These are phyloP conservation scores for Platypus cylindrus DNA, from an alignment of 2,888 invertebrate genomes.

Conservation along the genomic window DNA sequence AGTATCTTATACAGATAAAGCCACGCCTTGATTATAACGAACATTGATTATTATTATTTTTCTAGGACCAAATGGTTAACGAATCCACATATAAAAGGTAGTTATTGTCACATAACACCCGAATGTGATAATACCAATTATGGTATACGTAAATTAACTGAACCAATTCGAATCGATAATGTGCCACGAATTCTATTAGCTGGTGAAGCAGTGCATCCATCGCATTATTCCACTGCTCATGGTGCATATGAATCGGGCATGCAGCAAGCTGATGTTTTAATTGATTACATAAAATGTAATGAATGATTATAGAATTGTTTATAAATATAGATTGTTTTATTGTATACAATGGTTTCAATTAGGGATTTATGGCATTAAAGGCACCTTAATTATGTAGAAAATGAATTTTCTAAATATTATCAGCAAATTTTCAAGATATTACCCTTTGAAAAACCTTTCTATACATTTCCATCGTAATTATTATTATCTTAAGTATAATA, in stretches of 20 bases:
- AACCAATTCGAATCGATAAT: constrained; percentile 33
- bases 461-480: no score
- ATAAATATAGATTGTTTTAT: no score
- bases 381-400: no score
- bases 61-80: constrained; percentile 43
- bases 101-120: constrained; percentile 45
- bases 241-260: constrained; percentile 51
- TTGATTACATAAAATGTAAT: constrained; percentile 3
- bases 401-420: no score
- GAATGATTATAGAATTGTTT: constrained; percentile 2
- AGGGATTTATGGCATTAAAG: no score
- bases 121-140: constrained; percentile 35
- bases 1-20: no score
- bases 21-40: no score
- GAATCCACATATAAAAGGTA: constrained; percentile 43
- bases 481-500: no score
- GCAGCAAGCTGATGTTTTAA: constrained; percentile 35
- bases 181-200: constrained; percentile 45
- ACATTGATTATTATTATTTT: constrained; percentile 4
- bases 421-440: no score
- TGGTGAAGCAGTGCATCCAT: constrained; percentile 45
- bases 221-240: constrained; percentile 52
- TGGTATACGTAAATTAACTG: constrained; percentile 32
- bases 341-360: no score
- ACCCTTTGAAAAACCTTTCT: no score